phyloP scores from a whole-genome alignment of 2,113 vertebrate genomes.

The Raja brachyura region DNA sequence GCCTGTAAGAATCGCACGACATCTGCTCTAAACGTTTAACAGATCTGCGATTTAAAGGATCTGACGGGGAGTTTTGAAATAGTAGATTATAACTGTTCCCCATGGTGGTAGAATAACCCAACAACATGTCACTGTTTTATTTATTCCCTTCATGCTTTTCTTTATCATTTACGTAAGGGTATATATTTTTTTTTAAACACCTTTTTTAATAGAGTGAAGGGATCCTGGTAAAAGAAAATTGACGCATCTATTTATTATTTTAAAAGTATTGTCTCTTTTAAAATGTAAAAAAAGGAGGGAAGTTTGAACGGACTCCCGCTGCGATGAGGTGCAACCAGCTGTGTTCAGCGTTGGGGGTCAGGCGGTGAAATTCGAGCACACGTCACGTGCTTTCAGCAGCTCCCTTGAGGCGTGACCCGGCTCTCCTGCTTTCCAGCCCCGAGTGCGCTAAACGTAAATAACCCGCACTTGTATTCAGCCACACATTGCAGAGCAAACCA shows the following conservation, averaged over 20 bases:
- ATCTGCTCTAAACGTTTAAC: conserved; percentile 29
- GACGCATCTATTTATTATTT: conserved; percentile 21
- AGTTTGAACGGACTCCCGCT: conserved; percentile 15
- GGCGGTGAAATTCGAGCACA: conserved; percentile 4
- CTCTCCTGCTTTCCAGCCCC: background rate
- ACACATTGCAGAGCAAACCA: background rate
- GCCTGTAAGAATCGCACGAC: conserved; percentile 11
- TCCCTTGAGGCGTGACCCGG: conserved; percentile 29
- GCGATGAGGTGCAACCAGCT: conserved; percentile 15
- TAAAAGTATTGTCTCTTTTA: background rate
- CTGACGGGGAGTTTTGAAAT: background rate
- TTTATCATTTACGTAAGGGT: background rate
- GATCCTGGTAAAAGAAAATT: background rate
- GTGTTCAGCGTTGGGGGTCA: background rate
- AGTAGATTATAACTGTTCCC: background rate
- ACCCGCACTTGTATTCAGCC: background rate
- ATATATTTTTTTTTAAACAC: too few species aligned
- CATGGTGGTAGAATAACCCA: background rate
- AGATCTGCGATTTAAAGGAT: conserved; percentile 15
- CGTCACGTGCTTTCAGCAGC: conserved; percentile 19
- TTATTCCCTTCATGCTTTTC: background rate
- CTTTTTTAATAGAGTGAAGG: too few species aligned
- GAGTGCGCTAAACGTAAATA: background rate
- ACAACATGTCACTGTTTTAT: conserved; percentile 1
- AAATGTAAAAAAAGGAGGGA: background rate